phyloP scores from a whole-genome alignment of 2,888 invertebrate species.

The Drosophila pegasa region DNA sequence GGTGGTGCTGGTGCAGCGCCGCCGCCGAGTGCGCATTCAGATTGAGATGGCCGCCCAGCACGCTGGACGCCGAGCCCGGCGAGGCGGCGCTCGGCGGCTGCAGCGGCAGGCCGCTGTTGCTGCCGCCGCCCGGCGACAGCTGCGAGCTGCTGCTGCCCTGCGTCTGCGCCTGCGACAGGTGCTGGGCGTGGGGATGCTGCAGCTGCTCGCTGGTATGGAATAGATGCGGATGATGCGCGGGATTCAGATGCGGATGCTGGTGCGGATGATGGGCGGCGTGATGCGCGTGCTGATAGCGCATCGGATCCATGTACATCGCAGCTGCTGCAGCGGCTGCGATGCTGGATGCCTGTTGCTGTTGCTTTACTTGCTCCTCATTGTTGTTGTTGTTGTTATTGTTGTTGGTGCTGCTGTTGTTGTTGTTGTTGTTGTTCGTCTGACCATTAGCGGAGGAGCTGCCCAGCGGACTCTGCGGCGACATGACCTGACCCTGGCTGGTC shows the following conservation, averaged over 20 bases:
- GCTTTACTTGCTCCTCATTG: conserved; percentile 80
- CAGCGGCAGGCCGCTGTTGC: conserved; percentile 77
- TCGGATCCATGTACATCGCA: conserved; percentile 85
- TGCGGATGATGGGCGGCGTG: conserved; percentile 76
- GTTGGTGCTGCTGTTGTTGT: conserved; percentile 73
- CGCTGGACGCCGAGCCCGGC: conserved; percentile 80
- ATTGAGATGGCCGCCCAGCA: conserved; percentile 83
- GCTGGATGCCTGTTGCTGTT: conserved; percentile 83
- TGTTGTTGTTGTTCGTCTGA: conserved; percentile 75
- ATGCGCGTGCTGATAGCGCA: conserved; percentile 84
- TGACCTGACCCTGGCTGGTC: conserved; percentile 84
- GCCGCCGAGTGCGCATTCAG: conserved; percentile 83
- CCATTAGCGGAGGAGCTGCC: conserved; percentile 78
- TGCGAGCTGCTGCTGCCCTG: conserved; percentile 66
- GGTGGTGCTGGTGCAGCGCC: conserved; percentile 83
- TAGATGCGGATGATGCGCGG: conserved; percentile 84
- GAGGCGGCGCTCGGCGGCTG: conserved; percentile 82
- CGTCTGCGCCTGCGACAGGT: conserved; percentile 45
- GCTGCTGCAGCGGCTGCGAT: conserved; percentile 85
- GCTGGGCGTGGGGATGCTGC: conserved; percentile 81
- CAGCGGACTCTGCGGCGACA: conserved; percentile 84
- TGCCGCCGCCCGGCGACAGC: conserved; percentile 80
- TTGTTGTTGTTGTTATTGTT: conserved; percentile 68
- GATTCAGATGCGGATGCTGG: conserved; percentile 84
- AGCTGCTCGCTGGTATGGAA: conserved; percentile 84